Evolutionary conservation across 2,888 invertebrate species (phyloP), one percentile per base, ranked within the genome.

Genomic region (Latrodectus elegans): DNA sequence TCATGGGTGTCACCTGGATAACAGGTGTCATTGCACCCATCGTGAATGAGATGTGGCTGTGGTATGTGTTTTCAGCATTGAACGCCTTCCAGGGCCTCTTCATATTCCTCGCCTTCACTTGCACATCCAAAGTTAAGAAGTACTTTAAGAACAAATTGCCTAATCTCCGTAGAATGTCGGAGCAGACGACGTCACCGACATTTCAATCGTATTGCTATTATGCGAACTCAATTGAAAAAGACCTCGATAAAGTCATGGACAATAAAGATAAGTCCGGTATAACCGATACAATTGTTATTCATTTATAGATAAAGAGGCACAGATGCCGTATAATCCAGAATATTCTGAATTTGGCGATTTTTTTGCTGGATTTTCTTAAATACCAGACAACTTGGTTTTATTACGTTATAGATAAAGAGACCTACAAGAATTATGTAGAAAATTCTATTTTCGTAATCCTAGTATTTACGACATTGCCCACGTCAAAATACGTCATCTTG

Each of bases 1-100:
- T 93, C 80, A 93, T 93, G 93, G 93, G 93, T 6, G 90, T 93
- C 10, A 92, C 93, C 6, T 93, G 93, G 93, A 91, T 92, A 53
- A 91, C 91, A 52, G 93, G 93, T 15, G 91, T 93, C 8, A 90
- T 92, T 14, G 93, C 93, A 4, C 92, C 92, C 4, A 91, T 91
- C 70, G 90, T 93, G 12, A 92, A 93, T 89, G 53, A n/a, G 11
- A 78, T 87, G 9, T 90, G 91, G 60, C 89, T 93, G n/a, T 93
- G 93, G 93, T 92, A 93, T 89, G 90, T 92, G 17, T 93, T 93
- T 91, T 92, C 93, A 4, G 90, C 92, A 8, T 90, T 93, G 78
- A 93, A 93, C 90, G 92, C 93, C 8, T 91, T 93, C 11, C 93
- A 93, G 90, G 93, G 93, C 1, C 91, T 93, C 51, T 93, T 93